Conservation (phyloP, 2,888 invertebrate genomes). For the Aproaerema taeniolella region DNA sequence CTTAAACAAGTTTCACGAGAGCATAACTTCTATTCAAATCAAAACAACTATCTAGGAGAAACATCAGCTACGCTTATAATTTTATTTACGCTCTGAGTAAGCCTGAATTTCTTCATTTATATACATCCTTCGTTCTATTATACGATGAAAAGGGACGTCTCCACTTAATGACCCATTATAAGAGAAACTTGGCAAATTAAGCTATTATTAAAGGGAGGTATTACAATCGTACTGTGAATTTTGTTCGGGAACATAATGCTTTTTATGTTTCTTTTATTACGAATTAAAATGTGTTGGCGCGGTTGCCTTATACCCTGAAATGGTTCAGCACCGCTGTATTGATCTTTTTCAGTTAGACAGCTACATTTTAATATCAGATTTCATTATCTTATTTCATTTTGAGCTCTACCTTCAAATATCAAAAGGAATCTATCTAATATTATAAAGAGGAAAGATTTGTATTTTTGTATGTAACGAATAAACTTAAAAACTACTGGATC, state of each 20-base stretch:
- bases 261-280: neutral
- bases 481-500: too few relatives aligned
- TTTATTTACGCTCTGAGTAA: neutral
- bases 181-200: constrained; percentile 24
- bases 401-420: too few relatives aligned
- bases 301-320: too few relatives aligned
- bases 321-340: too few relatives aligned
- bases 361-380: too few relatives aligned
- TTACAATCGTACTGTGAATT: neutral
- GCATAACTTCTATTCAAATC: neutral
- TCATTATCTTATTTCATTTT: too few relatives aligned
- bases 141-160: constrained; percentile 14
- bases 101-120: constrained; percentile 7
- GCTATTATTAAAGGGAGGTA: constrained; percentile 9
- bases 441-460: too few relatives aligned
- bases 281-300: too few relatives aligned
- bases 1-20: constrained; percentile 1
- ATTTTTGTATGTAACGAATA: too few relatives aligned
- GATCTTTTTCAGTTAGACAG: too few relatives aligned
- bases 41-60: neutral
- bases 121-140: constrained; percentile 6
- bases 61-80: neutral
- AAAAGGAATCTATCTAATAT: too few relatives aligned
- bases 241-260: neutral
- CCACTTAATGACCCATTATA: constrained; percentile 21